Percentiles rank a stretch among this genome's conserved stretches.
phyloP scores from a whole-genome alignment of 2,113 vertebrate species.

The Phrynocephalus versicolor region DNA sequence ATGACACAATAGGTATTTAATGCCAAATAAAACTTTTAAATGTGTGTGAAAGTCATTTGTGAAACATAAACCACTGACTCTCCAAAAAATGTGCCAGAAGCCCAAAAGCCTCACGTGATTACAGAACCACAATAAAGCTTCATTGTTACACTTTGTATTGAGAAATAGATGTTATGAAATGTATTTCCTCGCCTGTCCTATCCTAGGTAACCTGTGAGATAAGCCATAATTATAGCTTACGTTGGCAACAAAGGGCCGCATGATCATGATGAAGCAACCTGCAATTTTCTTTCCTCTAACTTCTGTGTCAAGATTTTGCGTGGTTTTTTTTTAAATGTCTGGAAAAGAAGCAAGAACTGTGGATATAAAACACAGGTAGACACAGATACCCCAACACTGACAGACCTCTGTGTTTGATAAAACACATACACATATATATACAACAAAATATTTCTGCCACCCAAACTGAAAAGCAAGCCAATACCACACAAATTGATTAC shows the following conservation, averaged over 20 bases:
- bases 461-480: neutral
- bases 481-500: neutral
- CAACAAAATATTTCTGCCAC: neutral
- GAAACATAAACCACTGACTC: slow-evolving; percentile 17
- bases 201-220: slow-evolving; percentile 29
- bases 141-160: slow-evolving; percentile 51
- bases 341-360: neutral
- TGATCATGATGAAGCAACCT: neutral
- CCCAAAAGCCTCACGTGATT: slow-evolving; percentile 27
- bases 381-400: neutral
- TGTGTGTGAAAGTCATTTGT: slow-evolving; percentile 22
- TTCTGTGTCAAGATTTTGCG: neutral
- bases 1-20: neutral
- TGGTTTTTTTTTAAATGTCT: neutral
- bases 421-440: neutral
- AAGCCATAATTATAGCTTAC: slow-evolving; percentile 41
- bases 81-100: neutral
- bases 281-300: neutral
- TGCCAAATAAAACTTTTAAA: slow-evolving; percentile 44
- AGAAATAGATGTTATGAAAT: neutral
- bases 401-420: too few species aligned
- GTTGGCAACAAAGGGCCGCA: slow-evolving; percentile 9
- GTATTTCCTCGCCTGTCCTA: slow-evolving; percentile 39
- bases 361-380: neutral
- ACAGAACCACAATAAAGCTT: neutral